These are phyloP conservation scores for Oligia fasciuncula DNA, from an alignment of 2,888 invertebrate genomes.

Conservation along the genomic window DNA sequence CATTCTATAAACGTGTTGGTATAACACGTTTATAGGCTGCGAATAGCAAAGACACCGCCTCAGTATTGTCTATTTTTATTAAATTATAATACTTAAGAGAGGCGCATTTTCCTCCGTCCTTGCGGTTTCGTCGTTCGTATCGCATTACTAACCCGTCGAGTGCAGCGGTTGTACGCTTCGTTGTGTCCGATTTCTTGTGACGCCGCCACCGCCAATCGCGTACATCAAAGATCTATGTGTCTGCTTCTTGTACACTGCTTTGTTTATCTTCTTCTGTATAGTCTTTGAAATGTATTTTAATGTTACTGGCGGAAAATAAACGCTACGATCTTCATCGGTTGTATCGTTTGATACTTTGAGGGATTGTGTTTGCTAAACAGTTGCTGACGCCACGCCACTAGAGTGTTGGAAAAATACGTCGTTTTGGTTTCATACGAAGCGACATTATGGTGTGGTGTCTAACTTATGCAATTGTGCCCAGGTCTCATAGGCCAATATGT, in stretches of 20 bases:
- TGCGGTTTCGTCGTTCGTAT: conserved; percentile 62
- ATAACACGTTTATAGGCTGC: neutral
- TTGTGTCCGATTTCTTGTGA: conserved; percentile 65
- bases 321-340: neutral
- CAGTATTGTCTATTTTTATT: conserved; percentile 52
- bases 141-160: conserved; percentile 54
- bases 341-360: neutral
- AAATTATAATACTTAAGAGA: conserved; percentile 55
- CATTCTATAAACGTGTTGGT: conserved; percentile 7
- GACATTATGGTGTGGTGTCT: neutral
- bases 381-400: neutral
- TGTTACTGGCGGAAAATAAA: neutral
- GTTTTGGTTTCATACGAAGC: conserved; percentile 5
- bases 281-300: conserved; percentile 14
- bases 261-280: conserved; percentile 19
- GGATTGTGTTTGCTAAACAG: conserved; percentile 4
- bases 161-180: conserved; percentile 69
- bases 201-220: conserved; percentile 50
- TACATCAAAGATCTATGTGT: conserved; percentile 40
- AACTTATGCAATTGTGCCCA: neutral
- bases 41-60: conserved; percentile 23
- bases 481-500: neutral
- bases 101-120: conserved; percentile 68
- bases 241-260: conserved; percentile 36
- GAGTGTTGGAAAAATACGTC: neutral